These are phyloP conservation scores for Drosophila pseudotakahashii DNA, from an alignment of 2,888 invertebrate species.

Conservation along the genomic window DNA sequence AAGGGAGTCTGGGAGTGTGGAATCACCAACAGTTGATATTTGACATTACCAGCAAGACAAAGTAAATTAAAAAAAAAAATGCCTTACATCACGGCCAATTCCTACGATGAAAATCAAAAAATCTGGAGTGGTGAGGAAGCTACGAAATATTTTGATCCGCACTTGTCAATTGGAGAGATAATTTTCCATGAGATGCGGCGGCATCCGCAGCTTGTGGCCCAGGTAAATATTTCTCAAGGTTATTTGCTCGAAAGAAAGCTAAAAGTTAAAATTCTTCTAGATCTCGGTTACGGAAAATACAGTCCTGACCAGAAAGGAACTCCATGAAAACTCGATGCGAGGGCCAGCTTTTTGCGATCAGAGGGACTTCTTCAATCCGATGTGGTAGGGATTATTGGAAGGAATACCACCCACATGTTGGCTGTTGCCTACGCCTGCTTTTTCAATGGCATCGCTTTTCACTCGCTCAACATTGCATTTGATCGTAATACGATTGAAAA, in stretches of 20 bases:
- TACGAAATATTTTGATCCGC: constrained; percentile 40
- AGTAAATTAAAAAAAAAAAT: constrained; percentile 30
- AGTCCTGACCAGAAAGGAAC: constrained; percentile 49
- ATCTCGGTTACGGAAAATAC: constrained; percentile 64
- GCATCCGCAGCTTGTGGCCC: constrained; percentile 57
- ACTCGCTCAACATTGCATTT: constrained; percentile 58
- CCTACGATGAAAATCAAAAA: constrained; percentile 47
- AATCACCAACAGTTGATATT: constrained; percentile 2
- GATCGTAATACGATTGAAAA: constrained; percentile 53
- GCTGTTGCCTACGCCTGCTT: constrained; percentile 70
- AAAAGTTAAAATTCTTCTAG: constrained; percentile 26
- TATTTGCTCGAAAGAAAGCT: too few species aligned
- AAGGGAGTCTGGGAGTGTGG: not conserved
- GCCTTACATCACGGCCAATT: constrained; percentile 36
- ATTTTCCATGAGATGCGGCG: constrained; percentile 59
- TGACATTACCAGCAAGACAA: not conserved
- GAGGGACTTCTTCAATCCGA: constrained; percentile 64
- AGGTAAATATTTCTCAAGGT: constrained; percentile 27
- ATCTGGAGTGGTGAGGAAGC: constrained; percentile 56
- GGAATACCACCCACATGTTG: constrained; percentile 67
- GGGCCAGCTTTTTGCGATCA: constrained; percentile 57
- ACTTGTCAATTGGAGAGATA: constrained; percentile 65
- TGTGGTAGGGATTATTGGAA: constrained; percentile 70
- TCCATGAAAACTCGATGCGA: constrained; percentile 56
- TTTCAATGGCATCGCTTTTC: constrained; percentile 70